Percentiles rank a stretch among this genome's conserved stretches.
phyloP scores from a whole-genome alignment of 1,140 invertebrate species.

The Drosophila persimilis region DNA sequence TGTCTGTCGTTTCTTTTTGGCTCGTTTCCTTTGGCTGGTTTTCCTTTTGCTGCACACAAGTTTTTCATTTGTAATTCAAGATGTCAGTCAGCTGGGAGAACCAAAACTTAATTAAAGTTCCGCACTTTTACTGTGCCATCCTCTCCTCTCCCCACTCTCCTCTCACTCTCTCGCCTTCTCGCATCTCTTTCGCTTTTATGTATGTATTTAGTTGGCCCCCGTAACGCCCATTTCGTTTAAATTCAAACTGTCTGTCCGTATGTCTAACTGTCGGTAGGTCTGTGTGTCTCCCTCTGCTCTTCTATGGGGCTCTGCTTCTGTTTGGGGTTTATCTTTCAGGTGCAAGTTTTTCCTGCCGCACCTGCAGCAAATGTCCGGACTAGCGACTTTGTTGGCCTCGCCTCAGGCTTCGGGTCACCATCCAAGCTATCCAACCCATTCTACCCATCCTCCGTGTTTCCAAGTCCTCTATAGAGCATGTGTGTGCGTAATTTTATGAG shows the following conservation, averaged over 20 bases:
- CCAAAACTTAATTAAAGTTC: conserved; percentile 82
- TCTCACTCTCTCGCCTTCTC: conserved; percentile 7
- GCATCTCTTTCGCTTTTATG: conserved; percentile 38
- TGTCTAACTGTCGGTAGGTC: conserved; percentile 13
- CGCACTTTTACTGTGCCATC: conserved; percentile 64
- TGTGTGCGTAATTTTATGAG: conserved; percentile 66
- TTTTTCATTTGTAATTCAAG: conserved; percentile 82
- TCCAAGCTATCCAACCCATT: neutral
- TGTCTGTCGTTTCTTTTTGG: conserved; percentile 36
- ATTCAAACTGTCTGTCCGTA: conserved; percentile 45
- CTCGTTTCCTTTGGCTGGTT: conserved; percentile 44
- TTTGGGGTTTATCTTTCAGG: conserved; percentile 52
- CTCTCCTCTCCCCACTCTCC: conserved; percentile 8
- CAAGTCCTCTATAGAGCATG: conserved; percentile 7
- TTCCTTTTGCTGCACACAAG: conserved; percentile 71
- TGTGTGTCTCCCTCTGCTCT: conserved; percentile 8
- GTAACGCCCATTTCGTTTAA: conserved; percentile 40
- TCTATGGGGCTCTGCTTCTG: neutral
- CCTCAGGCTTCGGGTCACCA: conserved; percentile 22
- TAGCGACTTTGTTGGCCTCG: conserved; percentile 60
- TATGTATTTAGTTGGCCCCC: conserved; percentile 59
- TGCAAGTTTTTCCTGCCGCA: conserved; percentile 52
- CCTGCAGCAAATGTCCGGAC: conserved; percentile 61
- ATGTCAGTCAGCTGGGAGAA: conserved; percentile 80
- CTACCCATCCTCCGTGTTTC: too few species aligned